Base-by-base conservation (phyloP, 1,140 invertebrate species). In the Eumeta japonica region DNA sequence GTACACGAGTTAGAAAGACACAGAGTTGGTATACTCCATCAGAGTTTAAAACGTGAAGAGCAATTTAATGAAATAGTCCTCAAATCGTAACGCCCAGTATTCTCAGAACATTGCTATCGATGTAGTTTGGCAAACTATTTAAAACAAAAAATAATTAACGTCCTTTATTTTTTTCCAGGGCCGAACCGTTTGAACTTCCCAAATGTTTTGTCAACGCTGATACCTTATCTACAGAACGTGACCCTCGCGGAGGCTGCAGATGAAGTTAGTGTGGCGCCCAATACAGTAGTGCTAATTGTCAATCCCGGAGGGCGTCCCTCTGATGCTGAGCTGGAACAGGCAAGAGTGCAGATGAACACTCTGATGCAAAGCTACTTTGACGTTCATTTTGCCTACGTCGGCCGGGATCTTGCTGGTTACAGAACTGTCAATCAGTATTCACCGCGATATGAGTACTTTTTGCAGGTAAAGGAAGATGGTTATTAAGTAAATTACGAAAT, bases 381-480 rank as follows among this genome's bases (percentile, higher is more conserved):
- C 34, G 59, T 74, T 0, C 74, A 70, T 38, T 75, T 77, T 34
- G 55, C 58, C 0, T 76, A 72, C 37, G 47, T 53, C 1, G 60
- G 65, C 5, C 46, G 46, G 9, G 67, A 77, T 24, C 36, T 58
- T 12, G 48, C 50, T 0, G 64, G 55, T 14, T 76, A 61, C 37
- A 51, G 71, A 27, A 62, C 70, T 16, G 52, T 74, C 24, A 74
- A 71, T 24, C 16, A 58, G 63, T 24, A 71, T 63, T 42, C 36
- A 71, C 29, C 66, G 71, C 46, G 71, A 74, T 74, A 64, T 1
- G 70, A 74, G 37, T 34, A 67, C 17, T 74, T 71, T 60, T 42
- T 74, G 20, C 41, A 47, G 50, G 70, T 71, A 39, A 36, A 41
- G n/a, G n/a, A n/a, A n/a, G n/a, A n/a, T n/a, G n/a, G n/a, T n/a